Evolutionary conservation across 2,797 vertebrate species (phyloP).

Genomic region (Peromyscus attwateri): DNA sequence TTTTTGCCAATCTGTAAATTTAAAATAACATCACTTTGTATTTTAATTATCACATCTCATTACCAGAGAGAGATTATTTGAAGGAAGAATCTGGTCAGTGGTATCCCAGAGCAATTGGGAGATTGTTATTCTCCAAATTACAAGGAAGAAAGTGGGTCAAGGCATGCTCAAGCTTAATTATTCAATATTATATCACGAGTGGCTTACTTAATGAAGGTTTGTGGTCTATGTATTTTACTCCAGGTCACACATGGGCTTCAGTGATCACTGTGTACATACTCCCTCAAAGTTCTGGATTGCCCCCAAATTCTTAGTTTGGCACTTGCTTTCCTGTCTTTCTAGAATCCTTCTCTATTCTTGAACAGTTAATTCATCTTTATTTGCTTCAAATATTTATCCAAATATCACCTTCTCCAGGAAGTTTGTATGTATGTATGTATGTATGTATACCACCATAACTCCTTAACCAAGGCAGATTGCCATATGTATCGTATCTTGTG

Average conservation of each 20-base stretch:
- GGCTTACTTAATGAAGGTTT: background rate
- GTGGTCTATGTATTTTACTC: rapidly evolving
- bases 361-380: background rate
- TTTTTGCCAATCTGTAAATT: background rate
- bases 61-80: background rate
- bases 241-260: background rate
- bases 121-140: background rate
- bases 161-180: background rate
- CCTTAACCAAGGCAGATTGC: background rate
- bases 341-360: background rate
- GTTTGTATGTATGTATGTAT: background rate
- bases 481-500: background rate
- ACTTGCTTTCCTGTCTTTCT: background rate
- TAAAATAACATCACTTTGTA: slow-evolving; percentile 15
- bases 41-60: slow-evolving; percentile 48
- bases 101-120: background rate
- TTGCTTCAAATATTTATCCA: background rate
- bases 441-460: background rate
- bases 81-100: background rate
- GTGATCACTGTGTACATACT: background rate
- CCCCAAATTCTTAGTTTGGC: background rate
- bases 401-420: background rate
- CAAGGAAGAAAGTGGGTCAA: background rate
- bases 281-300: background rate
- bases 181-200: background rate